A percentile compares a stretch with the other conserved stretches of the same genome.
phyloP scores from a whole-genome alignment of 2,888 invertebrate genomes.

The Tinea semifulvella region DNA sequence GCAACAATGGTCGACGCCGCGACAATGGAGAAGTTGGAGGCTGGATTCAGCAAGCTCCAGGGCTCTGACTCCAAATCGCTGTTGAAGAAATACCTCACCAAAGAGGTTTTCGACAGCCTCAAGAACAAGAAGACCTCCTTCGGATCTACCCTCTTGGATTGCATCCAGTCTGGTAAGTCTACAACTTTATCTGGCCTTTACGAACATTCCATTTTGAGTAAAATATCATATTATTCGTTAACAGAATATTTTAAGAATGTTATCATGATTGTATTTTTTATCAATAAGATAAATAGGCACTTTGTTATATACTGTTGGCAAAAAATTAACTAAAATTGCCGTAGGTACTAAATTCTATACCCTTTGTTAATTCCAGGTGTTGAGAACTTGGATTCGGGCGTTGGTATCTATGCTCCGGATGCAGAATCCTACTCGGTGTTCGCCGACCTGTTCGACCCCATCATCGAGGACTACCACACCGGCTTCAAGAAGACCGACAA shows the following conservation, averaged over 20 bases:
- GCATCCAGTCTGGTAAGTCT: constrained; percentile 91
- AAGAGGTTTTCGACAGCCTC: constrained; percentile 88
- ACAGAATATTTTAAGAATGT: too few species aligned
- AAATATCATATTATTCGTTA: too few species aligned
- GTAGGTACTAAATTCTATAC: too few species aligned
- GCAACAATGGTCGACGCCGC: constrained; percentile 92
- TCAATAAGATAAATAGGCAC: too few species aligned
- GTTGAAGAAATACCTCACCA: constrained; percentile 94
- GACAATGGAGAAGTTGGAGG: constrained; percentile 90
- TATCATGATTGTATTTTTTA: too few species aligned
- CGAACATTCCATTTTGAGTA: too few species aligned
- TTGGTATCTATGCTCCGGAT: constrained; percentile 97
- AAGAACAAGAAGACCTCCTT: constrained; percentile 95
- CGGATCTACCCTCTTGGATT: constrained; percentile 91
- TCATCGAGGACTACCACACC: constrained; percentile 97
- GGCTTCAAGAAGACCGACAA: constrained; percentile 95
- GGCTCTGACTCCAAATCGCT: constrained; percentile 94
- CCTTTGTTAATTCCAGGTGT: constrained; percentile 74
- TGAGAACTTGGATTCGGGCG: constrained; percentile 95
- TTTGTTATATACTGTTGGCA: too few species aligned
- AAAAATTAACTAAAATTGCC: too few species aligned
- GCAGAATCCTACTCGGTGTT: constrained; percentile 95
- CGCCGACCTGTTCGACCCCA: constrained; percentile 93
- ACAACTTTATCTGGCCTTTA: too few species aligned
- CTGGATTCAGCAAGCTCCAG: constrained; percentile 87